phyloP scores from a whole-genome alignment of 2,113 vertebrate species.

The Corynorhinus townsendii region DNA sequence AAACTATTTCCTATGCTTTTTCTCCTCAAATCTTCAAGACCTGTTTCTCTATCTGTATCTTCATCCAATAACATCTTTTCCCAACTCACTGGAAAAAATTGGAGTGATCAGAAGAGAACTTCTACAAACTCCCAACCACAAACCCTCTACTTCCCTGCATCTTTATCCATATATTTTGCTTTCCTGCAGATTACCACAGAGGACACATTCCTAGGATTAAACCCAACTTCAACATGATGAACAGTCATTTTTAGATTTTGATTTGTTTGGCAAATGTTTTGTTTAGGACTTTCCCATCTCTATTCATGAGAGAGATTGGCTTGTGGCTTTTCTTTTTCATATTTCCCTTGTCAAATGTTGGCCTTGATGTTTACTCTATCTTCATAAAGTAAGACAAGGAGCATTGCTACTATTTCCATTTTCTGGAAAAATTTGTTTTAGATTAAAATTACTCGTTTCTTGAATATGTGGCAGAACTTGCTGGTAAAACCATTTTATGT shows the following conservation, averaged over 20 bases:
- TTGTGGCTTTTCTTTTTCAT: background rate
- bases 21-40: background rate
- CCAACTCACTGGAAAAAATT: background rate
- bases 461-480: conserved; percentile 1
- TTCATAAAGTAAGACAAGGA: background rate
- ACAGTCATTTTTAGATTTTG: background rate
- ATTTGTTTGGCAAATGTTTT: conserved; percentile 32
- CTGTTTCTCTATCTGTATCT: background rate
- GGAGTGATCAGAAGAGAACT: background rate
- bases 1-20: background rate
- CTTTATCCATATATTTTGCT: background rate
- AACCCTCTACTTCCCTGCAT: background rate
- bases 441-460: background rate
- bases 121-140: background rate
- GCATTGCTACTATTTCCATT: background rate
- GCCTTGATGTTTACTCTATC: background rate
- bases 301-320: background rate
- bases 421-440: background rate
- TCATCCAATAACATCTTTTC: background rate
- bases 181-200: background rate
- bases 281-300: conserved; percentile 9
- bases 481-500: background rate
- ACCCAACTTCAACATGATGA: background rate
- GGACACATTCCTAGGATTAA: background rate
- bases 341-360: background rate